Conservation (phyloP, 1,140 invertebrate genomes). For the Choristoneura fumiferana region DNA sequence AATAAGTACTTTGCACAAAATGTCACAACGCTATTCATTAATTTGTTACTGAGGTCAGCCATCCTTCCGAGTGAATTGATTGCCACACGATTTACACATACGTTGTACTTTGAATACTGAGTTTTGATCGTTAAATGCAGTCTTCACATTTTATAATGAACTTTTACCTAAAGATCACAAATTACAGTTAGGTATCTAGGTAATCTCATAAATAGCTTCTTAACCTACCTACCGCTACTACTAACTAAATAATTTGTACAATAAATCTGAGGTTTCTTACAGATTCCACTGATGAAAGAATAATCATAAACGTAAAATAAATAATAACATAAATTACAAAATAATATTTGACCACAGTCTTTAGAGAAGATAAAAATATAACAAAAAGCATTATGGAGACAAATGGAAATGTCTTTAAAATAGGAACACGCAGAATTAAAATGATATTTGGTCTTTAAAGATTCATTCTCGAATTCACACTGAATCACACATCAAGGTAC, state of each 20-base stretch:
- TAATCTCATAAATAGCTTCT: conserved; percentile 76
- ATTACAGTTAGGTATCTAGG: conserved; percentile 67
- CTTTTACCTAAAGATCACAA: conserved; percentile 64
- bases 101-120: conserved; percentile 34
- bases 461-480: conserved; percentile 16
- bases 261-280: conserved; percentile 59
- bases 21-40: conserved; percentile 61
- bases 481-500: conserved; percentile 24
- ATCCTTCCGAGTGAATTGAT: conserved; percentile 1
- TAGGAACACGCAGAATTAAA: conserved; percentile 64
- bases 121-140: conserved; percentile 67
- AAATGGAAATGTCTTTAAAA: conserved; percentile 61
- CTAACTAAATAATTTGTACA: conserved; percentile 76
- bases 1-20: conserved; percentile 78
- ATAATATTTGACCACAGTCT: conserved; percentile 70
- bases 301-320: conserved; percentile 71
- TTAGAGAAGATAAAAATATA: conserved; percentile 58
- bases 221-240: conserved; percentile 61
- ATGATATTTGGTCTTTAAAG: conserved; percentile 59
- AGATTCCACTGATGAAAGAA: conserved; percentile 54
- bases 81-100: conserved; percentile 12
- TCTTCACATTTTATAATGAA: conserved; percentile 59
- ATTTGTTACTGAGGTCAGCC: conserved; percentile 59
- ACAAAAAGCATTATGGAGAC: conserved; percentile 48
- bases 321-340: conserved; percentile 69